Percentiles rank a stretch among this genome's conserved stretches.
Evolutionary conservation across 2,888 invertebrate genomes (phyloP).

Genomic region (Smittia sp.): DNA sequence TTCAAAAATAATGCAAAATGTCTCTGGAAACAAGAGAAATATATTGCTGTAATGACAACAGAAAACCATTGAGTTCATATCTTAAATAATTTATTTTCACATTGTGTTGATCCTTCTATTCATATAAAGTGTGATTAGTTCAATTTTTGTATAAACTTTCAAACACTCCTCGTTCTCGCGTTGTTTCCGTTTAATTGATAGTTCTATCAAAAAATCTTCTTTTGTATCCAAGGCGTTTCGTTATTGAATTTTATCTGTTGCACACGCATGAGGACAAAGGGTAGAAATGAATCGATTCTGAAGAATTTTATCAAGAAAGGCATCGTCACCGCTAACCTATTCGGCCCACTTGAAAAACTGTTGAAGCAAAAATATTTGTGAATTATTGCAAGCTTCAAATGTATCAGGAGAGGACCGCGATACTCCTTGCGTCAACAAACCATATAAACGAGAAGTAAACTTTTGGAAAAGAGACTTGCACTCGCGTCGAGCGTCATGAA

Average conservation of each 20-base stretch:
- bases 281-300: no score
- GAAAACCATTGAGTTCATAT: no score
- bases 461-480: not conserved
- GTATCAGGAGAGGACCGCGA: no score
- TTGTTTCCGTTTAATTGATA: slow-evolving; percentile 2
- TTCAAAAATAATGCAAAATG: no score
- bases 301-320: no score
- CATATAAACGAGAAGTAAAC: not conserved
- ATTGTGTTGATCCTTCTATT: not conserved
- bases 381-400: no score
- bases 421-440: no score
- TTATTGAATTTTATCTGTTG: not conserved
- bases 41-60: no score
- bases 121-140: not conserved
- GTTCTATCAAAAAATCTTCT: not conserved
- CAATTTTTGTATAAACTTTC: not conserved
- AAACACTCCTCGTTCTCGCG: not conserved
- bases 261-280: not conserved
- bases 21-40: no score
- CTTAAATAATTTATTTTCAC: not conserved
- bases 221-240: not conserved
- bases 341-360: no score
- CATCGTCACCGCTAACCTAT: no score
- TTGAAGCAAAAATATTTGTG: no score
- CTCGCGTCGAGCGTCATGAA: not conserved